A percentile compares a stretch with the other conserved stretches of the same genome.
These are phyloP conservation scores for Paramacrobiotus metropolitanus DNA, from an alignment of 1,140 invertebrate species.

Conservation along the genomic window DNA sequence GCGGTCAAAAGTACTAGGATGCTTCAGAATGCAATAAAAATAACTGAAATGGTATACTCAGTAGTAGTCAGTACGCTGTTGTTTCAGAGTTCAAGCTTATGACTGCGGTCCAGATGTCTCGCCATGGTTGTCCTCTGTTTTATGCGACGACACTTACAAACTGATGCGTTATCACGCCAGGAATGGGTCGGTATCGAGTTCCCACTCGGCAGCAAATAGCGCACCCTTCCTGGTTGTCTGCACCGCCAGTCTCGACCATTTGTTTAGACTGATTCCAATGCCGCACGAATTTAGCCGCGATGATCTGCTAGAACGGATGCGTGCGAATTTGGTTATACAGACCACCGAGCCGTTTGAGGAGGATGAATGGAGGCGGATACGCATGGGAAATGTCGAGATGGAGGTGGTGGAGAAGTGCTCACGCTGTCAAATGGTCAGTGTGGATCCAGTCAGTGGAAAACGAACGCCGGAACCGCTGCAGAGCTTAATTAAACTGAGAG, in stretches of 20 bases:
- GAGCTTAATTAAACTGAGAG: neutral
- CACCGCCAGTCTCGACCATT: slow-evolving; percentile 41
- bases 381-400: slow-evolving; percentile 41
- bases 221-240: slow-evolving; percentile 65
- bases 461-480: slow-evolving; percentile 55
- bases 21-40: too few species aligned
- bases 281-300: slow-evolving; percentile 23
- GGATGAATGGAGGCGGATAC: slow-evolving; percentile 38
- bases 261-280: slow-evolving; percentile 31
- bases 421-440: slow-evolving; percentile 79
- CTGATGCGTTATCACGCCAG: slow-evolving; percentile 12
- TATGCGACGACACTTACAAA: slow-evolving; percentile 31
- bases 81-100: slow-evolving; percentile 12
- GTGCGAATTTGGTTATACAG: slow-evolving; percentile 31
- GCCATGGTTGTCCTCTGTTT: slow-evolving; percentile 42
- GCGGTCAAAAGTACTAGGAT: too few species aligned
- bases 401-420: slow-evolving; percentile 38
- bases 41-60: too few species aligned
- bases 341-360: slow-evolving; percentile 39
- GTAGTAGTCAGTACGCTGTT: too few species aligned
- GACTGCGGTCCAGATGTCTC: slow-evolving; percentile 58
- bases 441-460: slow-evolving; percentile 54
- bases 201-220: slow-evolving; percentile 48
- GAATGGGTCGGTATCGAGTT: slow-evolving; percentile 14
- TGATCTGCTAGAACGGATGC: slow-evolving; percentile 28